phyloP scores from a whole-genome alignment of 2,797 vertebrate species.

The Mormyrops boulengeri region DNA sequence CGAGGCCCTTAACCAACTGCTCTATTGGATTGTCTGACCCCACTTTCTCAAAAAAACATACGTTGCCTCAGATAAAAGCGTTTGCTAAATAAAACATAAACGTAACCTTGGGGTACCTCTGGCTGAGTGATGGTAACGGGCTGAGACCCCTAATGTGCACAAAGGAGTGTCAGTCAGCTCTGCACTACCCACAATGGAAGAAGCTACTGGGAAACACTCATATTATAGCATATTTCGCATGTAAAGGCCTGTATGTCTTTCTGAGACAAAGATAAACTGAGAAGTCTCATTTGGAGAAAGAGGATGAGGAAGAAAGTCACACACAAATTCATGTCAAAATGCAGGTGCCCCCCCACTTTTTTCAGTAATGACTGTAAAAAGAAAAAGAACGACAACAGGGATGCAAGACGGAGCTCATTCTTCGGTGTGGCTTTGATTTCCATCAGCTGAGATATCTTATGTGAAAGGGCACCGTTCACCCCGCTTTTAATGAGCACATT shows the following conservation, averaged over 20 bases:
- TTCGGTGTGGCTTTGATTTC: background rate
- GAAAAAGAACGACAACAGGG: background rate
- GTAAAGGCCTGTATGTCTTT: background rate
- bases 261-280: background rate
- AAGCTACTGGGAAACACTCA: background rate
- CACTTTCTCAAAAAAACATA: background rate
- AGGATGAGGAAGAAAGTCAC: conserved; percentile 19
- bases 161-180: background rate
- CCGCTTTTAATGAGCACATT: background rate
- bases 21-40: background rate
- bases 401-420: background rate
- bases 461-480: background rate
- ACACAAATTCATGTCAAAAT: background rate
- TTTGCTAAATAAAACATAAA: background rate
- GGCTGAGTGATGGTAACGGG: background rate
- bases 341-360: background rate
- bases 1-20: background rate
- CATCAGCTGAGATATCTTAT: background rate
- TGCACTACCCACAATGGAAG: background rate
- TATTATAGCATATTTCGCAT: background rate
- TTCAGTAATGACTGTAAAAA: background rate
- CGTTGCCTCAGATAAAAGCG: background rate
- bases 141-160: background rate
- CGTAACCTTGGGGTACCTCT: background rate
- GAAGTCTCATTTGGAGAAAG: background rate